Evolutionary conservation across 2,888 invertebrate species (phyloP), one percentile per base, ranked within the genome.

Genomic region (Bugulina stolonifera): DNA sequence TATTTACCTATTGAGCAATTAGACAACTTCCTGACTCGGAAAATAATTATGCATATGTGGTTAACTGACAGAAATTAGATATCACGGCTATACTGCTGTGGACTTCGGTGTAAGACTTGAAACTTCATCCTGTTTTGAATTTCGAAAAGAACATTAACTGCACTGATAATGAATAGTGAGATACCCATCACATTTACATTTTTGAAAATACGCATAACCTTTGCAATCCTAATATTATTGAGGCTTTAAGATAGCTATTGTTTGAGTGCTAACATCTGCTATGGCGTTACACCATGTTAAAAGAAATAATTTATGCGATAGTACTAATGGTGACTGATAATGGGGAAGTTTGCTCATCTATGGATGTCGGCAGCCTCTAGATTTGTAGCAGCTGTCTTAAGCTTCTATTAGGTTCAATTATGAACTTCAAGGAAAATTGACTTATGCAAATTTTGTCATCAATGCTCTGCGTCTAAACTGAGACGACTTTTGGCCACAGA

Each of bases 381-480:
- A 22, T 25, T 64, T 22, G 64, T 32, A 64, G 32, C 64, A 64
- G 64, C 25, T 64, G 64, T 3, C 18, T 18, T 52, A 5, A 23
- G 5, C n/a, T 23, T 57, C 57, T 25, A 5, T 23, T 25, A 22
- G 2, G 32, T 32, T 64, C 10, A 64, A 64, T 64, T 64, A 64
- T 64, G 25, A 14, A 10, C 43, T 43, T 64, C 10, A 34, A 34
- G 14, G 14, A 64, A 57, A 64, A 64, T 64, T 64, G 64, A 64
- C 64, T 64, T 64, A 64, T 64, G 64, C 64, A 32, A 64, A 64
- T 55, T 55, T 5, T 55, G 25, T 55, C n/a, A 3, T 55, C 43
- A 43, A n/a, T 43, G 43, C 43, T 43, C 43, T 43, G 43, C 18
- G 43, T 43, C 10, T 43, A 43, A 10, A 43, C 10, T 18, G 10